These are phyloP conservation scores for Triplophysa tibetana DNA, from an alignment of 2,113 vertebrate species.

Conservation along the genomic window DNA sequence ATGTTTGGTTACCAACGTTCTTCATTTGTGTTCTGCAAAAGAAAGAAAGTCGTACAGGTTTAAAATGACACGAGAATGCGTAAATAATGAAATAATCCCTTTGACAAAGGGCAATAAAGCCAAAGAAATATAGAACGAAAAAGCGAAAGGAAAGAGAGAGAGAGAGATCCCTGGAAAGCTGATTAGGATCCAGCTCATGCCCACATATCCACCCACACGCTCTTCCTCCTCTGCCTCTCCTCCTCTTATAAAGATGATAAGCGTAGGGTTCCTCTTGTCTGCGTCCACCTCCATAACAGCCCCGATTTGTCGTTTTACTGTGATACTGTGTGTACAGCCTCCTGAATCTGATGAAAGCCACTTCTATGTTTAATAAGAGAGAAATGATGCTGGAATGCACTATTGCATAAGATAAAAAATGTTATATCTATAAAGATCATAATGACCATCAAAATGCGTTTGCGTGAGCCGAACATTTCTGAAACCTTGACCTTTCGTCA, in stretches of 20 bases:
- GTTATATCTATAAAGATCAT: neutral
- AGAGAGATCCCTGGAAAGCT: conserved; percentile 39
- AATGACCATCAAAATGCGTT: neutral
- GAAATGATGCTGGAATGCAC: neutral
- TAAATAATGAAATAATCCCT: too few relatives aligned
- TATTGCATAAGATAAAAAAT: neutral
- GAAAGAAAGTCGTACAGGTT: too few relatives aligned
- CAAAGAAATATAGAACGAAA: conserved; percentile 28
- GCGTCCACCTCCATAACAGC: conserved; percentile 27
- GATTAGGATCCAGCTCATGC: conserved; percentile 45
- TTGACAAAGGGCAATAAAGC: neutral
- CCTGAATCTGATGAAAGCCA: conserved; percentile 10
- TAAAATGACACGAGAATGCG: too few relatives aligned
- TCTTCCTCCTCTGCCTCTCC: conserved; percentile 3
- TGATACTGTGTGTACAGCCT: neutral
- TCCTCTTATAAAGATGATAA: conserved; percentile 13
- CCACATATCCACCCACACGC: conserved; percentile 48
- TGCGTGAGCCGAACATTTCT: neutral
- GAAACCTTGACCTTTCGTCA: neutral
- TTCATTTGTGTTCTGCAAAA: too few relatives aligned
- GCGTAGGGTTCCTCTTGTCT: conserved; percentile 35
- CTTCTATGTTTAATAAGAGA: neutral
- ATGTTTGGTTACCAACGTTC: too few relatives aligned
- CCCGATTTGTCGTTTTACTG: conserved; percentile 35
- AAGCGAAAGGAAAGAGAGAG: neutral